phyloP scores from a whole-genome alignment of 1,140 invertebrate genomes.

The Cotesia glomerata region DNA sequence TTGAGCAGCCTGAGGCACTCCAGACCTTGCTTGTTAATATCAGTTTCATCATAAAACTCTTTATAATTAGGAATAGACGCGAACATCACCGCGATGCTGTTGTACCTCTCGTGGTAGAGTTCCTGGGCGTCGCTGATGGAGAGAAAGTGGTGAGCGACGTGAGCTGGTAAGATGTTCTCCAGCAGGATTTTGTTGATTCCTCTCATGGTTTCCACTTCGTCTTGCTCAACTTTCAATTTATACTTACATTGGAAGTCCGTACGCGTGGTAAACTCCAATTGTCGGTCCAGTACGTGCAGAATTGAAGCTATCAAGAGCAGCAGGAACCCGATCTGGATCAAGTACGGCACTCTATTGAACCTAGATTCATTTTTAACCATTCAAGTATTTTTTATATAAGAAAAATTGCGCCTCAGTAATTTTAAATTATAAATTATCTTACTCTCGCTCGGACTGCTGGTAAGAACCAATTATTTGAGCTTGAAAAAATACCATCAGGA shows the following conservation, averaged over 20 bases:
- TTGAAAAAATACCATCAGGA: conserved; percentile 49
- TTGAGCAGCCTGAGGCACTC: conserved; percentile 94
- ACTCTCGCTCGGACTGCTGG: conserved; percentile 68
- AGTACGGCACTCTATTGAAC: conserved; percentile 70
- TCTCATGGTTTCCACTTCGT: conserved; percentile 93
- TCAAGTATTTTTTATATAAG: neutral
- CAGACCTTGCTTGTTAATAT: conserved; percentile 95
- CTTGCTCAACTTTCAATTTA: conserved; percentile 89
- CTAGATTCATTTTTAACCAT: conserved; percentile 57
- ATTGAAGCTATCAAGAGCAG: conserved; percentile 70
- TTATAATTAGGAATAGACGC: conserved; percentile 98
- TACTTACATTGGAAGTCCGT: conserved; percentile 92
- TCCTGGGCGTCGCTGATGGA: conserved; percentile 74
- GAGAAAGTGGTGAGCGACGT: conserved; percentile 94
- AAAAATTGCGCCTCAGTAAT: neutral
- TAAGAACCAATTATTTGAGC: conserved; percentile 58
- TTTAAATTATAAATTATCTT: conserved; percentile 48
- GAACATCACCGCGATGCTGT: conserved; percentile 95
- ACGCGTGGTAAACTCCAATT: conserved; percentile 85
- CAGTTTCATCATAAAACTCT: conserved; percentile 97
- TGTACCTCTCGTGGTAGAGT: conserved; percentile 93
- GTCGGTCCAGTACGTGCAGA: conserved; percentile 81
- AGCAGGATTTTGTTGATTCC: conserved; percentile 94
- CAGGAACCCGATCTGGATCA: conserved; percentile 70
- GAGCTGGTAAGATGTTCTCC: conserved; percentile 95